Evolutionary conservation across 2,113 vertebrate species (phyloP), one percentile per base, ranked within the genome.

Genomic region (Pedetes capensis): DNA sequence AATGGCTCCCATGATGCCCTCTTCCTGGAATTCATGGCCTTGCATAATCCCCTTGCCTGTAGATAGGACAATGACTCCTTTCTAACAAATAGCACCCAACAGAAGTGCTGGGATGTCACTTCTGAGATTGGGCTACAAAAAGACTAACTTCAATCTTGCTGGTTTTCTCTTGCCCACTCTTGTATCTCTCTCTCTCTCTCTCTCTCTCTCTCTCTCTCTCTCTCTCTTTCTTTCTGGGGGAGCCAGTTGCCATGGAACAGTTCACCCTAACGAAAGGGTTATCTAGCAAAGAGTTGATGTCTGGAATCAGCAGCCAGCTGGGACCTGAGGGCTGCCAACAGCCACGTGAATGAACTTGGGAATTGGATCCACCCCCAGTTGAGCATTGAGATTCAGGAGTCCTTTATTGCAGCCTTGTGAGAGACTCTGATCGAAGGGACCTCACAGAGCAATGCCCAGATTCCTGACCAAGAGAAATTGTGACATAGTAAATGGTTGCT

Each of bases 51-150:
- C n/a, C n/a, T n/a, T n/a, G n/a, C n/a, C n/a, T n/a, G n/a, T n/a
- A n/a, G n/a, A n/a, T n/a, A n/a, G n/a, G n/a, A n/a, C n/a, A n/a
- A n/a, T n/a, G n/a, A n/a, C n/a, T n/a, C n/a, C n/a, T n/a, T n/a
- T n/a, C n/a, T 32, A 44, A 85, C 37, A 29, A 90, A 71, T 2
- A 42, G 25, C 1, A 23, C 11, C 4, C 0, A 0, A 25, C 32
- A 71, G 89, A 68, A 63, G 16, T 17, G 3, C 29, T 32, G 42
- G 42, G 10, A 16, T 27, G n/a, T 44, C n/a, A 27, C 39, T 12
- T 64, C 44, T 82, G 80, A 81, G 68, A 42, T 2, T 29, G 55
- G 47, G 16, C 32, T 57, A 23, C 2, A 2, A 6, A n/a, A 66
- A 59, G 25, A 23, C 55, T 39, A 14, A 9, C 32, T 71, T 82